Evolutionary conservation across 2,888 invertebrate species (phyloP).

Genomic region (Osedax fenrisi): DNA sequence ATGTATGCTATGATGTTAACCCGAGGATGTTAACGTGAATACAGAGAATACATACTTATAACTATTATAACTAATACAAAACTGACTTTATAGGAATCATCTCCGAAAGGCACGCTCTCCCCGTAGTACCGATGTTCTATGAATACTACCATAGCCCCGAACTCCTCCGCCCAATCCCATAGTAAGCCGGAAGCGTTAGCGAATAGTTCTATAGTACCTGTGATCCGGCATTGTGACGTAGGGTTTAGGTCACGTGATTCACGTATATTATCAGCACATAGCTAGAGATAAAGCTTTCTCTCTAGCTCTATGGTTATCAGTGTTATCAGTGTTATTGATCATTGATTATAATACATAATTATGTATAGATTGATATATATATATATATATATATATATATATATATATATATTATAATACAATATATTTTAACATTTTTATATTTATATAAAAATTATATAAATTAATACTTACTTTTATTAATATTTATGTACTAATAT

Average conservation of each 20-base stretch:
- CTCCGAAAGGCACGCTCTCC: slow-evolving; percentile 72
- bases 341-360: too few relatives aligned
- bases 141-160: slow-evolving; percentile 70
- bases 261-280: too few relatives aligned
- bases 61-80: too few relatives aligned
- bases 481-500: too few relatives aligned
- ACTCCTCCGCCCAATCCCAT: slow-evolving; percentile 74
- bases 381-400: too few relatives aligned
- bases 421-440: not conserved
- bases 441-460: not conserved
- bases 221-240: not conserved
- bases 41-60: too few relatives aligned
- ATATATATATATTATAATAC: not conserved
- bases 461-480: not conserved
- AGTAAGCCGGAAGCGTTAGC: slow-evolving; percentile 60
- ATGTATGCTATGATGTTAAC: too few relatives aligned
- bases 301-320: too few relatives aligned
- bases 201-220: not conserved
- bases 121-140: slow-evolving; percentile 96
- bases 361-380: too few relatives aligned
- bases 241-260: not conserved
- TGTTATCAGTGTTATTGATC: too few relatives aligned
- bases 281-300: too few relatives aligned
- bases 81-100: slow-evolving; percentile 56
- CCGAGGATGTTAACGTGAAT: too few relatives aligned